Evolutionary conservation across 2,888 invertebrate species (phyloP).

Genomic region (Ametastegia equiseti): DNA sequence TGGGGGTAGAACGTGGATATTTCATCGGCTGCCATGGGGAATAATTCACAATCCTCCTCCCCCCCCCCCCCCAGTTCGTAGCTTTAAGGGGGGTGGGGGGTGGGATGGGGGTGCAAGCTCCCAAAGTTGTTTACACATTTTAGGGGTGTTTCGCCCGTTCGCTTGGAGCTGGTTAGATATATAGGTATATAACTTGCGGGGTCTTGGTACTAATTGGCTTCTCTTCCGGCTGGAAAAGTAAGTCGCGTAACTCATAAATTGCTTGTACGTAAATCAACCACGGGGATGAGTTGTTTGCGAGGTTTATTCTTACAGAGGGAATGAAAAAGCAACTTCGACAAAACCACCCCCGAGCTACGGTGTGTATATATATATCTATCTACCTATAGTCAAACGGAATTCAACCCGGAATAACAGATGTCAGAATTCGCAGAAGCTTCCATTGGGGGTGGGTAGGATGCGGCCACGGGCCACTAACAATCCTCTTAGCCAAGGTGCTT

Average conservation of each 20-base stretch:
- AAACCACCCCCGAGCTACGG: not conserved
- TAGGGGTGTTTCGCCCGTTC: not conserved
- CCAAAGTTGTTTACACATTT: constrained; percentile 1
- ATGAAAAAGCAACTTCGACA: not conserved
- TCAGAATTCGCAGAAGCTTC: not conserved
- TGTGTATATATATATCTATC: not conserved
- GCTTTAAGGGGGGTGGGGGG: not conserved
- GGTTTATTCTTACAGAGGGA: not conserved
- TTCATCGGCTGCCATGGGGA: constrained; percentile 23
- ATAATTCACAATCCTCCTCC: constrained; percentile 15
- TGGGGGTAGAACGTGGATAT: not conserved
- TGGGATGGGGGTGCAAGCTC: not conserved
- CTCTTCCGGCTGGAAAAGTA: not conserved
- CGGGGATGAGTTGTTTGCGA: not conserved
- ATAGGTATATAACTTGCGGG: too few species aligned
- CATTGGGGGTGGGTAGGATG: not conserved
- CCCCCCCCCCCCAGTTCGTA: not conserved
- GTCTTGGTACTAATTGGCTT: not conserved
- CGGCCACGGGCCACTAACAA: constrained; percentile 24
- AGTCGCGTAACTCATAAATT: not conserved
- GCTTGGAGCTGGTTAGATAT: too few species aligned
- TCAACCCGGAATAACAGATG: not conserved
- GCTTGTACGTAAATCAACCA: not conserved
- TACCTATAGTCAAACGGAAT: not conserved
- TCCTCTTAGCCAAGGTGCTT: constrained; percentile 30